These are phyloP conservation scores for Gymnobelideus leadbeateri DNA, from an alignment of 2,113 vertebrate species.

Conservation along the genomic window DNA sequence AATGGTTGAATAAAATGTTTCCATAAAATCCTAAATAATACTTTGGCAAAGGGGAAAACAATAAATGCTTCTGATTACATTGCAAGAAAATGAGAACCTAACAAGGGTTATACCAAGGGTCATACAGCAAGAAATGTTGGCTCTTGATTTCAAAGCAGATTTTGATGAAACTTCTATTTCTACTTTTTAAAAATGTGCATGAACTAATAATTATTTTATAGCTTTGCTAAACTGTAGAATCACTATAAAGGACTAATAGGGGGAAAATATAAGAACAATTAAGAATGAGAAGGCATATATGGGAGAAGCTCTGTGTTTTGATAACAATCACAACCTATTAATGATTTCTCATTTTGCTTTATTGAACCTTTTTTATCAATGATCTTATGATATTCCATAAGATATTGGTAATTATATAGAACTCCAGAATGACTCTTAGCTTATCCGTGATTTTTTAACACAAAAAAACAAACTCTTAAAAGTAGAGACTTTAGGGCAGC, in stretches of 20 bases:
- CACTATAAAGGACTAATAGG: neutral
- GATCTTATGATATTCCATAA: neutral
- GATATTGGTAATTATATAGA: too few relatives aligned
- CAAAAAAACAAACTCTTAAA: too few relatives aligned
- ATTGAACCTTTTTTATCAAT: neutral
- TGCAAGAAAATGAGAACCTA: too few relatives aligned
- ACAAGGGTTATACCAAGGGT: too few relatives aligned
- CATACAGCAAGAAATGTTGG: too few relatives aligned
- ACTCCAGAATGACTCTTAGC: too few relatives aligned
- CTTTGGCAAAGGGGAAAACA: too few relatives aligned
- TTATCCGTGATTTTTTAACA: too few relatives aligned
- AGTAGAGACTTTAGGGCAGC: too few relatives aligned
- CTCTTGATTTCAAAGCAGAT: neutral
- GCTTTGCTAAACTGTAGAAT: neutral
- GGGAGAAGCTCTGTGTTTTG: neutral
- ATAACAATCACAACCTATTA: neutral
- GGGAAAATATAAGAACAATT: neutral
- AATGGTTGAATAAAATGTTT: too few relatives aligned
- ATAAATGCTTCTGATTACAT: too few relatives aligned
- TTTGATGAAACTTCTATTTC: neutral
- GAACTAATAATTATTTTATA: neutral
- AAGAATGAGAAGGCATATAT: neutral
- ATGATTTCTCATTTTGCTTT: neutral
- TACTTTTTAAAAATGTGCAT: neutral
- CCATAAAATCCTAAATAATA: too few relatives aligned